Percentiles rank a stretch among this genome's conserved stretches.
Evolutionary conservation across 2,888 invertebrate genomes (phyloP).

Genomic region (Cryptocephalus primarius): DNA sequence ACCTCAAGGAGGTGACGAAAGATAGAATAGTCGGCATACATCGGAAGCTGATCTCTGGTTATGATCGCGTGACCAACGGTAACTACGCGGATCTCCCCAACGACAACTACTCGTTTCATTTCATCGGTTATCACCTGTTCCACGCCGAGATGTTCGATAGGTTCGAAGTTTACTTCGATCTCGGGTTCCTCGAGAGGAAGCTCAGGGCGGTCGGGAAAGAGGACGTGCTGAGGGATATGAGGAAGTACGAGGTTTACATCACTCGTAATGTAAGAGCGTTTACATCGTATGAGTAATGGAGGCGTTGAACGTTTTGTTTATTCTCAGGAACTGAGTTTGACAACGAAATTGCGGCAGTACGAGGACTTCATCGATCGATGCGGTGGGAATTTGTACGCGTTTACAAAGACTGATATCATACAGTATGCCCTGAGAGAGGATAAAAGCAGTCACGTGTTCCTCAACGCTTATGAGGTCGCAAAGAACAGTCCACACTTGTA

Average conservation of each 20-base stretch:
- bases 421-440: conserved; percentile 59
- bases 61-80: conserved; percentile 39
- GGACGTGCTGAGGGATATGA: conserved; percentile 57
- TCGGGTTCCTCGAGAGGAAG: conserved; percentile 61
- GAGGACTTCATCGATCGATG: conserved; percentile 50
- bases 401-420: conserved; percentile 52
- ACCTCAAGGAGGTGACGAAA: conserved; percentile 40
- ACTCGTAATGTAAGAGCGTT: conserved; percentile 39
- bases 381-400: conserved; percentile 51
- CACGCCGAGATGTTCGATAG: conserved; percentile 43
- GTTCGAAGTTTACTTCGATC: conserved; percentile 53
- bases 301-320: neutral
- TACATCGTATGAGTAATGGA: neutral
- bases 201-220: conserved; percentile 54
- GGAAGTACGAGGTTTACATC: conserved; percentile 50
- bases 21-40: conserved; percentile 44
- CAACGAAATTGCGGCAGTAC: conserved; percentile 42
- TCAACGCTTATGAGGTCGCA: conserved; percentile 37
- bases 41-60: conserved; percentile 46
- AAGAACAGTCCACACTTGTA: conserved; percentile 43
- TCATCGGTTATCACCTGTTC: conserved; percentile 59
- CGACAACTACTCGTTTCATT: conserved; percentile 63
- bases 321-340: conserved; percentile 37
- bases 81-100: conserved; percentile 50
- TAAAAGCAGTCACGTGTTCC: conserved; percentile 45